Base-by-base conservation (phyloP, 2,888 invertebrate species). In the Nemoura dubitans region DNA sequence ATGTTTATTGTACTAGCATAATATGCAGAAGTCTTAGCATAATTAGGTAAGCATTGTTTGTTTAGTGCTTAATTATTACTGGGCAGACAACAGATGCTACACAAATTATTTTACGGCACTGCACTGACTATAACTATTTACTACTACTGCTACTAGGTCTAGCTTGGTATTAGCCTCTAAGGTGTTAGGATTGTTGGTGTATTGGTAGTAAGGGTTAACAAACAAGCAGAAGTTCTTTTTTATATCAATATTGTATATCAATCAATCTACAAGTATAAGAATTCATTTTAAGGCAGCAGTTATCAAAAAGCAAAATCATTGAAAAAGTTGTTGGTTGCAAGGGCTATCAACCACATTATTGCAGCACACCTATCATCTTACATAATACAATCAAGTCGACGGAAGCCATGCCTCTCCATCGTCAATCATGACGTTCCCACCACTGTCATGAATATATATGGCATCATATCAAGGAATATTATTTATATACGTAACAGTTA, bases 191-290 rank as follows among this genome's bases (percentile, higher is more conserved):
- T 7, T 1, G 59, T 14, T 7, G 59, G 59, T n/a, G n/a, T 59
- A 21, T 59, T 59, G 21, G 21, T 21, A 59, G 59, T 10, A 7
- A 59, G 14, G 21, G 59, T 59, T 59, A 59, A 59, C 59, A 59
- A 59, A 10, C 21, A 21, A 59, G 59, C 59, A 59, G 59, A 3
- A 14, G 59, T 59, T 16, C 59, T 59, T 21, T 59, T 59, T 59
- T 59, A 59, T 59, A 59, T 59, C 59, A 59, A 59, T 59, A 59
- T 59, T 59, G 59, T 59, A 59, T 59, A 59, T 59, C 59, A 59
- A 59, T 59, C 59, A 59, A 59, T 59, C 59, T 59, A 59, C 59
- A 59, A 59, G 59, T 59, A 59, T 59, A 59, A 59, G 3, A 59
- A 59, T 59, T 59, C 59, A 59, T 21, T 59, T 59, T 59, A 59